A percentile compares a stretch with the other conserved stretches of the same genome.
Conservation (phyloP, 1,140 invertebrate species). For the Meloidogyne floridensis region DNA sequence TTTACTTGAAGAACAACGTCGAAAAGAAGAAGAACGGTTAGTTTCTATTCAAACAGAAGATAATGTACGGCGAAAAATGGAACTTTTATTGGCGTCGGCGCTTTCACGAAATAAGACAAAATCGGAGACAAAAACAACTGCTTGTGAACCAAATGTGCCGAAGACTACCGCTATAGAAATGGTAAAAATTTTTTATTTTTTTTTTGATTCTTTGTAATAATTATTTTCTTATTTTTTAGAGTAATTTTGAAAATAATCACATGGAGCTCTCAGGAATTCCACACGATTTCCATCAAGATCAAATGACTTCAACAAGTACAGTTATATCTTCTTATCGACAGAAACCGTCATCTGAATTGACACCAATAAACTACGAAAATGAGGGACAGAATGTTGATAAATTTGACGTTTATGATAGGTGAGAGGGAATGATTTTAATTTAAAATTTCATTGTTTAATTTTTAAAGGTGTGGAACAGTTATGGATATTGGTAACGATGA, state of each 20-base stretch:
- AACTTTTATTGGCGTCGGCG: background rate
- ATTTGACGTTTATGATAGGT: slow-evolving; percentile 2
- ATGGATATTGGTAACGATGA: background rate
- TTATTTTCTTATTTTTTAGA: background rate
- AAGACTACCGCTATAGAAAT: background rate
- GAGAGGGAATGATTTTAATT: background rate
- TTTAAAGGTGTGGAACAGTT: background rate
- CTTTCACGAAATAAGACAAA: background rate
- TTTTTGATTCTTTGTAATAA: background rate
- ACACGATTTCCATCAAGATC: slow-evolving; percentile 15
- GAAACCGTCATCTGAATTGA: background rate
- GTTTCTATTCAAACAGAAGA: slow-evolving; percentile 1
- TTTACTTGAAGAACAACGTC: background rate
- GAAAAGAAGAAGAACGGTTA: background rate
- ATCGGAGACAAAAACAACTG: background rate
- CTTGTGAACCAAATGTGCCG: background rate
- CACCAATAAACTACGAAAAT: slow-evolving; percentile 23
- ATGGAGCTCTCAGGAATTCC: slow-evolving; percentile 20
- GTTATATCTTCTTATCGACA: background rate
- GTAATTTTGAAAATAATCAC: background rate
- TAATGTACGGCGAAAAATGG: background rate
- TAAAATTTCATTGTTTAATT: background rate
- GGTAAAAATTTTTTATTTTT: background rate
- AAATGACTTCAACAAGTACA: background rate
- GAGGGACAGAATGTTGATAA: slow-evolving; percentile 6